A percentile compares a stretch with the other conserved stretches of the same genome.
These are phyloP conservation scores for Bubo scandiacus DNA, from an alignment of 2,113 vertebrate genomes.

Conservation along the genomic window DNA sequence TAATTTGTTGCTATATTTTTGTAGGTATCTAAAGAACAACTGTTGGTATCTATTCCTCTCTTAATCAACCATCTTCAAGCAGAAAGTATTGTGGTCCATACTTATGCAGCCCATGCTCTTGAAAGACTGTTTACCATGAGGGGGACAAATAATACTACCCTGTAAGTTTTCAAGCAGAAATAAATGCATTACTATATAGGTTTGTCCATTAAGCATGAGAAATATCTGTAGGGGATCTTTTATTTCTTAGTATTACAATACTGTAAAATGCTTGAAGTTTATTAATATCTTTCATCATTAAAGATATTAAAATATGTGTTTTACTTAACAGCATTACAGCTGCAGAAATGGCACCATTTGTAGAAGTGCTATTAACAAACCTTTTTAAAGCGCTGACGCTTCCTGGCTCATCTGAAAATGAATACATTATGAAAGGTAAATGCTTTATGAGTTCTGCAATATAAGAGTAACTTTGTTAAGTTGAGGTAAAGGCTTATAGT, in stretches of 20 bases:
- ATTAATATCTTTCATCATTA: background rate
- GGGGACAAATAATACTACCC: conserved; percentile 86
- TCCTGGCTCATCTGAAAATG: conserved; percentile 96
- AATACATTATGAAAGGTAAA: conserved; percentile 99
- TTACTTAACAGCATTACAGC: conserved; percentile 83
- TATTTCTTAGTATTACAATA: background rate
- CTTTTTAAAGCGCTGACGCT: conserved; percentile 93
- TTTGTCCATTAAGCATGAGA: background rate
- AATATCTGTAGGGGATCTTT: background rate
- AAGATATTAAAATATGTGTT: too few species aligned
- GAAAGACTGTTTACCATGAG: conserved; percentile 97
- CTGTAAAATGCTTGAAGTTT: background rate
- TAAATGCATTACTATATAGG: background rate
- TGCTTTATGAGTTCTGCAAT: background rate
- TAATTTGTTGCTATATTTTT: background rate
- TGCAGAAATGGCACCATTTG: conserved; percentile 89
- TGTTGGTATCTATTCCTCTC: conserved; percentile 89
- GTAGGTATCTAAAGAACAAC: conserved; percentile 95
- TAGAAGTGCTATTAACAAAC: conserved; percentile 93
- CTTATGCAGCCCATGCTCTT: conserved; percentile 93
- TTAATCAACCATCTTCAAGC: conserved; percentile 91
- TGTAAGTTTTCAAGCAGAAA: conserved; percentile 77
- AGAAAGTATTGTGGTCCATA: conserved; percentile 94
- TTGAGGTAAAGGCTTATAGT: background rate
- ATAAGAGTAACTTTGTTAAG: background rate